Evolutionary conservation across 1,140 invertebrate species (phyloP).

Genomic region (Drosophila lacertosa): DNA sequence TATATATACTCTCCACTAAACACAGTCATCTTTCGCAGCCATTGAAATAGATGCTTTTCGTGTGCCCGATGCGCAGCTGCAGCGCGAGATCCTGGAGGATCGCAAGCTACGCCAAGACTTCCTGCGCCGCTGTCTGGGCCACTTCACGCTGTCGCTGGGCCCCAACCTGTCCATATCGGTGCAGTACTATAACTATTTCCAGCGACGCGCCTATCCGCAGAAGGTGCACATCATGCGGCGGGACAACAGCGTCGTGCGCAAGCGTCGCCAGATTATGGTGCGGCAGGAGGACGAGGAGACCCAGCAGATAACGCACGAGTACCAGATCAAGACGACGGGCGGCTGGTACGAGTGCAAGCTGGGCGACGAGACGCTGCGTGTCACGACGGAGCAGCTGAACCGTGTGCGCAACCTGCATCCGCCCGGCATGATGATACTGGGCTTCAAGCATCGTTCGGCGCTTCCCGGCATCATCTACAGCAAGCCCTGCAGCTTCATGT

Average conservation of each 20-base stretch:
- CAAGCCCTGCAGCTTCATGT: constrained; percentile 77
- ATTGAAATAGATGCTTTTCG: constrained; percentile 71
- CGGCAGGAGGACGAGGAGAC: constrained; percentile 50
- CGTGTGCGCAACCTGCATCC: constrained; percentile 60
- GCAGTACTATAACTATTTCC: constrained; percentile 77
- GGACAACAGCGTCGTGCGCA: constrained; percentile 69
- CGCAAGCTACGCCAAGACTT: constrained; percentile 75
- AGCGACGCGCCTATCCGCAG: constrained; percentile 56
- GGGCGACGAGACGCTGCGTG: constrained; percentile 42
- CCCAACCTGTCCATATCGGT: constrained; percentile 64
- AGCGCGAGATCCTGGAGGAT: constrained; percentile 72
- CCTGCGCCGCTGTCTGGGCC: constrained; percentile 67
- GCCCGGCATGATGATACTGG: constrained; percentile 74
- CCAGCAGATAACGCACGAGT: constrained; percentile 52
- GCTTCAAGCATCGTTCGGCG: constrained; percentile 71
- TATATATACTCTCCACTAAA: background rate
- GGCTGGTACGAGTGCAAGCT: constrained; percentile 68
- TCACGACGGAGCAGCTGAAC: constrained; percentile 63
- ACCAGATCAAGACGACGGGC: constrained; percentile 59
- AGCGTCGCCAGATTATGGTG: constrained; percentile 64
- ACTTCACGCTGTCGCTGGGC: constrained; percentile 69
- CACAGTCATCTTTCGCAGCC: constrained; percentile 21
- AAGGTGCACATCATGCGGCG: constrained; percentile 66
- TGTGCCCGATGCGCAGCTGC: constrained; percentile 57
- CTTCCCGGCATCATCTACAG: constrained; percentile 56